These are phyloP conservation scores for Vireo altiloquus DNA, from an alignment of 2,113 vertebrate species.

Conservation along the genomic window DNA sequence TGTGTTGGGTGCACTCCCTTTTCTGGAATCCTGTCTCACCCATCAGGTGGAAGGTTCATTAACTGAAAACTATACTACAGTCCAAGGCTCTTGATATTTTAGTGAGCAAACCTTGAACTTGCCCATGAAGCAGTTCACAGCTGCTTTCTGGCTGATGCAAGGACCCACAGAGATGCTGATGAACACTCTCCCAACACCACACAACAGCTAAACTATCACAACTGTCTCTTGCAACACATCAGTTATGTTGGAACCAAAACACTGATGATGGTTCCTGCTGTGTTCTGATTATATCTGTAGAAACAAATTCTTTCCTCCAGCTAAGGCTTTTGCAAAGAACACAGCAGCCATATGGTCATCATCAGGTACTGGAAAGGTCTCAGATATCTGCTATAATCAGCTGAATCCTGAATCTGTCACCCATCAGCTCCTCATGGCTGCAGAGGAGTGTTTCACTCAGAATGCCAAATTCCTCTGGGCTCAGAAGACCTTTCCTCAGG, in stretches of 20 bases:
- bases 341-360: not conserved
- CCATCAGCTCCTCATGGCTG: not conserved
- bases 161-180: not conserved
- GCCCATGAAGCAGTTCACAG: not conserved
- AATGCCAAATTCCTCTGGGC: not conserved
- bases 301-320: not conserved
- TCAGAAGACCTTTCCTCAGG: not conserved
- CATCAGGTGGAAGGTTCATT: not conserved
- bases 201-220: not conserved
- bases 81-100: not conserved
- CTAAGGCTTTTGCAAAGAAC: not conserved
- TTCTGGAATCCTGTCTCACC: not conserved
- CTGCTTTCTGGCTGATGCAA: not conserved
- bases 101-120: not conserved
- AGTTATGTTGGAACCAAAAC: not conserved
- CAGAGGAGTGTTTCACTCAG: not conserved
- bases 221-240: not conserved
- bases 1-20: not conserved
- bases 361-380: not conserved
- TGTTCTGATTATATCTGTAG: not conserved
- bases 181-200: not conserved
- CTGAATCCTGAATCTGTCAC: not conserved
- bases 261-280: not conserved
- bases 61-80: not conserved
- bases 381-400: not conserved